Conservation (phyloP, 2,797 vertebrate genomes). For the Cirrhinus mrigala region DNA sequence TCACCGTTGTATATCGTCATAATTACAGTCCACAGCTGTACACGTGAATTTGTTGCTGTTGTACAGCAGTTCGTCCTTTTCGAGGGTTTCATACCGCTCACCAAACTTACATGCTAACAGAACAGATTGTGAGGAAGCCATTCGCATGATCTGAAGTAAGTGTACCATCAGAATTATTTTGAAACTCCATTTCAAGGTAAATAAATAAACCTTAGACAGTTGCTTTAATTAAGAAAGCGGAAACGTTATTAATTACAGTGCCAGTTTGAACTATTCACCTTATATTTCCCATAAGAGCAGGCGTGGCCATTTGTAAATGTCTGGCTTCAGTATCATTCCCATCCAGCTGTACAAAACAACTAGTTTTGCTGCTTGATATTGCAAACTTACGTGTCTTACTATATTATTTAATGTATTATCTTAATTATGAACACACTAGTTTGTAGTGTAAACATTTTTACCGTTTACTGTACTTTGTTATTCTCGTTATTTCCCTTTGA, state of each 20-base stretch:
- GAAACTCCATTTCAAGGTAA: background rate
- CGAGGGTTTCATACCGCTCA: accelerated
- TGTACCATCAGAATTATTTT: background rate
- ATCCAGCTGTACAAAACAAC: too few species aligned
- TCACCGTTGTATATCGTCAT: background rate
- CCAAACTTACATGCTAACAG: background rate
- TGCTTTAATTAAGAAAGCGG: background rate
- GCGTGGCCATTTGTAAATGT: too few species aligned
- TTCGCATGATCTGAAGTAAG: background rate
- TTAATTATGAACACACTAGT: too few species aligned
- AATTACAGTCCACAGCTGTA: background rate
- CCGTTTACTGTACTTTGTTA: too few species aligned
- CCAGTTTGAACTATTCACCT: background rate
- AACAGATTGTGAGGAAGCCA: background rate
- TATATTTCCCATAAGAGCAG: too few species aligned
- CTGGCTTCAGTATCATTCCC: too few species aligned
- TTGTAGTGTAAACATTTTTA: too few species aligned
- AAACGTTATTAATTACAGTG: background rate
- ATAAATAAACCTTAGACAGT: background rate
- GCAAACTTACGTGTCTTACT: too few species aligned
- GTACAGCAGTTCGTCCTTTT: background rate
- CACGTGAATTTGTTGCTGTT: background rate
- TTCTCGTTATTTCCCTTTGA: too few species aligned
- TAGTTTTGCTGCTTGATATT: too few species aligned
- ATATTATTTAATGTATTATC: too few species aligned